Conservation (phyloP, 2,797 vertebrate genomes). For the Brotula barbata region DNA sequence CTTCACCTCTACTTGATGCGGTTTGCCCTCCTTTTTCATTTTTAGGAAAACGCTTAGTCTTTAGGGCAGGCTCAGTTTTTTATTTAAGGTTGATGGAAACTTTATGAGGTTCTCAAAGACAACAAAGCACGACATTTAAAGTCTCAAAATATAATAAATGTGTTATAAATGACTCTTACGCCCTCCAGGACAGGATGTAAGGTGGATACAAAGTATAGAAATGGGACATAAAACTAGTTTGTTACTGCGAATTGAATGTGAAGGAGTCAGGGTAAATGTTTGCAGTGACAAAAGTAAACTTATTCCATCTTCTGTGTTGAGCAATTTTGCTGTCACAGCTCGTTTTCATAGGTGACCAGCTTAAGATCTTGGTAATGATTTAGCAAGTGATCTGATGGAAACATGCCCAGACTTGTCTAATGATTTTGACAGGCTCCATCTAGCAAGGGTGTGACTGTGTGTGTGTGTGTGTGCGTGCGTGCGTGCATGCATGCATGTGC, state of each 20-base stretch:
- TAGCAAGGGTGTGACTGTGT: slow-evolving; percentile 38
- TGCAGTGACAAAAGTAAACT: slow-evolving; percentile 3
- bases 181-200: slow-evolving; percentile 14
- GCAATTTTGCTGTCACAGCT: slow-evolving; percentile 26
- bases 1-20: slow-evolving; percentile 78
- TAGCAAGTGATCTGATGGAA: slow-evolving; percentile 53
- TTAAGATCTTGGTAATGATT: slow-evolving; percentile 38
- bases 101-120: slow-evolving; percentile 40
- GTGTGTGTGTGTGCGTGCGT: slow-evolving; percentile 14
- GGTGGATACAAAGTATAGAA: slow-evolving; percentile 25
- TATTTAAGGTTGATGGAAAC: slow-evolving; percentile 59
- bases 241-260: slow-evolving; percentile 1
- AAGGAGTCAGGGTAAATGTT: not conserved
- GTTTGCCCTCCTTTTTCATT: slow-evolving; percentile 70
- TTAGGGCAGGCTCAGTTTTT: slow-evolving; percentile 30
- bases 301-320: slow-evolving; percentile 7
- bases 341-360: slow-evolving; percentile 28
- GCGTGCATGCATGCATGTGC: not conserved
- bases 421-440: slow-evolving; percentile 53
- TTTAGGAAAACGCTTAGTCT: slow-evolving; percentile 62
- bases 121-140: slow-evolving; percentile 38
- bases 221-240: slow-evolving; percentile 17
- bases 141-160: slow-evolving; percentile 40
- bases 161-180: slow-evolving; percentile 32
- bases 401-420: slow-evolving; percentile 73